Base-by-base conservation (phyloP, 2,113 vertebrate genomes). In the Falcunculus frontatus region DNA sequence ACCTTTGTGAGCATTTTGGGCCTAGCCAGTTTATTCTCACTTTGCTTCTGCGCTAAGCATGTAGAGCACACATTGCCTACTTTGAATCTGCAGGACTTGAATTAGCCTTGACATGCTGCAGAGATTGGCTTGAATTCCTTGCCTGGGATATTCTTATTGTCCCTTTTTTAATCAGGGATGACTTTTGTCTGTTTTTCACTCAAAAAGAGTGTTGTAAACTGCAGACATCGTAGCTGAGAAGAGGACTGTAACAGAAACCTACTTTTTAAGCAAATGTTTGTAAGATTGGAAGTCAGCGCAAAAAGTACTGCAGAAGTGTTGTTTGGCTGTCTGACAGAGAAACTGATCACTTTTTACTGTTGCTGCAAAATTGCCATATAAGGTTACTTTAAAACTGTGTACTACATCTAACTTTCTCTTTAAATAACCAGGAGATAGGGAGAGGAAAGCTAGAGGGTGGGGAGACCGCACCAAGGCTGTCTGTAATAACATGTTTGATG, bases 281-380 rank as follows among this genome's bases (percentile, higher is more conserved):
- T 78, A 49, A 87, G 64, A 92, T 49, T 93, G 64, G 57, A 86
- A 91, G 70, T 64, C 78, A 73, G 74, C 0, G 2, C 46, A 82
- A 57, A 81, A 87, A 86, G 37, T 59, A 76, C 72, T 81, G 64
- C 82, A 92, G 56, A 83, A 93, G 85, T 90, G 90, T 90, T 95
- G 49, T 35, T 93, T 96, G 95, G 93, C 90, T 87, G 76, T 64
- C 85, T 97, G 96, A 94, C 96, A 97, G 56, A 80, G 18, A 84
- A 95, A 92, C 80, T 84, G 80, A 96, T 95, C 93, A 75, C 91
- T 96, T 97, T 90, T 96, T 95, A 89, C 76, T 89, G 46, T 81
- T 78, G 76, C 69, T 56, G 64, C 27, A 93, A 87, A 95, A 93
- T 87, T 93, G 42, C 95, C 95, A 78, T 97, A 96, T 92, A 96